phyloP scores from a whole-genome alignment of 2,888 invertebrate species.

The Hirtodrosophila confusa region DNA sequence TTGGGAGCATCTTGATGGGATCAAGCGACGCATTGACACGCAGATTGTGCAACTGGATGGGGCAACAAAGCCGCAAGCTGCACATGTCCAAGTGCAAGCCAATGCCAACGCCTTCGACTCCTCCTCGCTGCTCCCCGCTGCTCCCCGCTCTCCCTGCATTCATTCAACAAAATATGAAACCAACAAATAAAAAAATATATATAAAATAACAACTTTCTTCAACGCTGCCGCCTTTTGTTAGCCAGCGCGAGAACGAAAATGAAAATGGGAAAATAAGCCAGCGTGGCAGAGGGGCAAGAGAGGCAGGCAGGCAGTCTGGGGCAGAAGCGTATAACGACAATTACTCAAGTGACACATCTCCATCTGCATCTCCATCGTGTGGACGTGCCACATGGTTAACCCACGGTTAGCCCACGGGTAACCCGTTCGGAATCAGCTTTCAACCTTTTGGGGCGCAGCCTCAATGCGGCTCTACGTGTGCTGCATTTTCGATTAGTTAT shows the following conservation, averaged over 20 bases:
- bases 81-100: conserved; percentile 57
- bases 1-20: conserved; percentile 62
- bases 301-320: not conserved
- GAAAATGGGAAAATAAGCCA: conserved; percentile 48
- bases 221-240: conserved; percentile 34
- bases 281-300: not conserved
- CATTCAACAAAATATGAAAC: not conserved
- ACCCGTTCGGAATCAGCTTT: conserved; percentile 29
- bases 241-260: conserved; percentile 36
- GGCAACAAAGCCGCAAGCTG: conserved; percentile 61
- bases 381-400: conserved; percentile 34
- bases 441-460: conserved; percentile 44
- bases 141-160: not conserved
- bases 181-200: too few relatives aligned
- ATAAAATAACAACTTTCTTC: conserved; percentile 41
- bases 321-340: conserved; percentile 55
- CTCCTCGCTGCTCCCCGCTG: not conserved
- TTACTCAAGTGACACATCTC: conserved; percentile 73
- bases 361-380: conserved; percentile 36
- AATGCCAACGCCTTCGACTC: conserved; percentile 4
- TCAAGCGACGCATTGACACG: conserved; percentile 67
- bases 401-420: conserved; percentile 20
- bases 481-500: conserved; percentile 61
- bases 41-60: conserved; percentile 70
- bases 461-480: conserved; percentile 61